Conservation (phyloP, 2,888 invertebrate species). For the Ferrisia virgata region DNA sequence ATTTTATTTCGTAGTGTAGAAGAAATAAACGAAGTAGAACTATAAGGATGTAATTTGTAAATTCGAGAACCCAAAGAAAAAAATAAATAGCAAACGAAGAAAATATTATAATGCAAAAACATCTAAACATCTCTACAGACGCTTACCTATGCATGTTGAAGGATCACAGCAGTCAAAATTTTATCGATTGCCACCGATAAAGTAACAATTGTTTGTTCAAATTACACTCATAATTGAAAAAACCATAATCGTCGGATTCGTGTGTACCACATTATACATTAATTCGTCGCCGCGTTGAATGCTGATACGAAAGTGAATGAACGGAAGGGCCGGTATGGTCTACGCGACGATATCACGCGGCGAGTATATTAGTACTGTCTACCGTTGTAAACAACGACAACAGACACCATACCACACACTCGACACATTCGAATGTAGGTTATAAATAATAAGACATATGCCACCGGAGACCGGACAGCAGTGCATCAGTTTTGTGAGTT, state of each 20-base stretch:
- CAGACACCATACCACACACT: neutral
- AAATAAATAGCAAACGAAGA: no score
- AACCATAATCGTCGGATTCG: neutral
- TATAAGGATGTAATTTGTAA: no score
- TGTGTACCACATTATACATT: neutral
- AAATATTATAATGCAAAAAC: neutral
- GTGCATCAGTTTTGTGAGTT: neutral
- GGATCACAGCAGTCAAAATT: neutral
- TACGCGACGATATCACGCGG: neutral
- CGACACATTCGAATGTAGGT: conserved; percentile 10
- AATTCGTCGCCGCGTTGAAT: neutral
- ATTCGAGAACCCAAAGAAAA: no score
- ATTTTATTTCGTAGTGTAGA: no score
- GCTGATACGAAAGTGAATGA: neutral
- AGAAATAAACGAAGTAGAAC: no score
- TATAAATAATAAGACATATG: conserved; percentile 13
- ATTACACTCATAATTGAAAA: neutral
- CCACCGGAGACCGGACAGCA: neutral
- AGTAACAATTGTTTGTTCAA: neutral
- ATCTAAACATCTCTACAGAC: neutral
- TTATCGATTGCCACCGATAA: neutral
- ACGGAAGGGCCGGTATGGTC: neutral
- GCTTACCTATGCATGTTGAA: neutral
- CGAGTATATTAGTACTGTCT: neutral
- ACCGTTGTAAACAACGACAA: neutral